Base-by-base conservation (phyloP, 2,888 invertebrate genomes). In the Drosophila setosimentum region DNA sequence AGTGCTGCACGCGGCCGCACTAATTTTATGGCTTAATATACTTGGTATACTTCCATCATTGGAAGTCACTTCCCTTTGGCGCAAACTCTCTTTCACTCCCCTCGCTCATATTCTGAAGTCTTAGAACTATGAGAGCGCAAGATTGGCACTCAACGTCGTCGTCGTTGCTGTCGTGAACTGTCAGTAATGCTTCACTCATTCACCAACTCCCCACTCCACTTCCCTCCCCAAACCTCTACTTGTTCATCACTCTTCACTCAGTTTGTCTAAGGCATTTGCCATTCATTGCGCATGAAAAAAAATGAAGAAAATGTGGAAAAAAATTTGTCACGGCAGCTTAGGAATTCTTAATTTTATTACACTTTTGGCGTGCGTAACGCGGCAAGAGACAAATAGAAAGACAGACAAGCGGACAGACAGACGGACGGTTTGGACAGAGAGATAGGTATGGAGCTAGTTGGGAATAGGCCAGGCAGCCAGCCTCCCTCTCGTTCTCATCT, bases 261-360 rank as follows among this genome's bases (percentile, higher is more conserved):
- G 40, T 49, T 66, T 63, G 64, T 66, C 63, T 75, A 70, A 67
- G 51, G 55, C 66, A 59, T 74, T 72, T 45, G 59, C 73, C 81
- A 77, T 73, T 73, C 75, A 81, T 78, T 79, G 84, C 77, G 65
- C 68, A 62, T 45, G 49, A 62, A 51, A 59, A 63, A 62, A 57
- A 58, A 30, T 53, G 35, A 64, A 65, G 54, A 21, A 21, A 45
- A 21, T 13, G 11, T 18, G 35, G 35, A n/a, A 65, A 55, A 68
- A 83, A 83, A 89, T 91, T 91, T 91, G 91, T 91, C 91, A 91
- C 91, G 91, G 91, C 90, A 90, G 87, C 87, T 88, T 88, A 88
- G 90, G 90, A 91, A 91, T 91, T 91, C 90, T 87, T 91, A 91
- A 91, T 91, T 91, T 91, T 91, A 91, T 91, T 91, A 87, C 87